Percentiles rank a stretch among this genome's conserved stretches.
phyloP scores from a whole-genome alignment of 2,888 invertebrate species.

The Nephrotoma guestfalica region DNA sequence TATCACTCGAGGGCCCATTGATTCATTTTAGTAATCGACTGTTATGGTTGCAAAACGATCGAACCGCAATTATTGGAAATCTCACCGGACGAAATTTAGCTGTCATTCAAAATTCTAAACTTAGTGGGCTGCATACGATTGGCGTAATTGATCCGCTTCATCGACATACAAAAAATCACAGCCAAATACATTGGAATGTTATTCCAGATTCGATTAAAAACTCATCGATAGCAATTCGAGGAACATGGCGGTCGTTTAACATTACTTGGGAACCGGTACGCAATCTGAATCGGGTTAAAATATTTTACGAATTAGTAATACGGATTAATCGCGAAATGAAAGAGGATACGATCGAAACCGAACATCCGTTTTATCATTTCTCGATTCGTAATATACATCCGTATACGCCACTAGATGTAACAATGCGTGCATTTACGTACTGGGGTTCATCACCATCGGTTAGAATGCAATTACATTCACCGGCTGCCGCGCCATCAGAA shows the following conservation, averaged over 20 bases:
- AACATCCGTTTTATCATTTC: slow-evolving; percentile 38
- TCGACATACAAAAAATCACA: slow-evolving; percentile 23
- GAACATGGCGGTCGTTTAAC: slow-evolving; percentile 67
- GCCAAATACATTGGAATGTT: slow-evolving; percentile 38
- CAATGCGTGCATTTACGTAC: slow-evolving; percentile 66
- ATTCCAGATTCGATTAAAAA: slow-evolving; percentile 57
- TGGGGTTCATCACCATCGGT: slow-evolving; percentile 65
- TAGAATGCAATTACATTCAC: slow-evolving; percentile 51
- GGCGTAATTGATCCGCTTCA: slow-evolving; percentile 56
- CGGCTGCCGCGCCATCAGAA: slow-evolving; percentile 63
- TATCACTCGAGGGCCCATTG: slow-evolving; percentile 51
- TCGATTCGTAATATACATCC: slow-evolving; percentile 40
- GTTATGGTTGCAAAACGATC: slow-evolving; percentile 66
- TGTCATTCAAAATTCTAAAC: slow-evolving; percentile 44
- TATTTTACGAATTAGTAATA: slow-evolving; percentile 70
- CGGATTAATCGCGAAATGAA: slow-evolving; percentile 7
- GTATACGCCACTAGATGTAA: slow-evolving; percentile 54
- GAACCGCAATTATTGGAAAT: slow-evolving; percentile 62
- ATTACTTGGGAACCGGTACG: slow-evolving; percentile 66
- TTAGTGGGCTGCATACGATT: slow-evolving; percentile 51
- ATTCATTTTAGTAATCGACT: slow-evolving; percentile 70
- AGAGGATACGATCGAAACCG: slow-evolving; percentile 23
- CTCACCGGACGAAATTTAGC: slow-evolving; percentile 58
- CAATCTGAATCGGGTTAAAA: slow-evolving; percentile 62
- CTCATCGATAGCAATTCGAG: slow-evolving; percentile 51